phyloP scores from a whole-genome alignment of 1,140 invertebrate species.

The Drosophila watanabei region DNA sequence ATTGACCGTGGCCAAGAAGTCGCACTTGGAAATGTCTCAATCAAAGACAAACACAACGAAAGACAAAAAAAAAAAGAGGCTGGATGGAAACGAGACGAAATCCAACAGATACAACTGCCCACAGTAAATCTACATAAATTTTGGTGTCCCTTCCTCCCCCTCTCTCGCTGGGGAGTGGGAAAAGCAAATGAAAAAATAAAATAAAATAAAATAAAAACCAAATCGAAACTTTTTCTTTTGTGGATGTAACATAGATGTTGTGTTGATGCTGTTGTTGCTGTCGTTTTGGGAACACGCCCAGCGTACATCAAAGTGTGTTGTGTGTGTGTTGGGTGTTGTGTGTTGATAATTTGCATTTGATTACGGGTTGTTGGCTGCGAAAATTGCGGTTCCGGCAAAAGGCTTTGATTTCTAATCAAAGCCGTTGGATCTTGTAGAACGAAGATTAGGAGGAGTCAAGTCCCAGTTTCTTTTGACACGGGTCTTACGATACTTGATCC shows the following conservation, averaged over 20 bases:
- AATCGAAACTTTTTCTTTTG: conserved; percentile 77
- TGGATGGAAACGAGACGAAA: conserved; percentile 12
- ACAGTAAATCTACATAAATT: conserved; percentile 79
- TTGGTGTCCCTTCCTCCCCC: conserved; percentile 17
- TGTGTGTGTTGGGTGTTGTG: conserved; percentile 16
- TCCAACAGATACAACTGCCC: conserved; percentile 55
- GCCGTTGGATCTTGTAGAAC: conserved; percentile 64
- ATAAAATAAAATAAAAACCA: conserved; percentile 34
- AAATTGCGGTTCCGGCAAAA: conserved; percentile 75
- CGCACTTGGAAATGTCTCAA: conserved; percentile 80
- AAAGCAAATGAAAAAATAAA: conserved; percentile 39
- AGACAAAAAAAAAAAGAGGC: conserved; percentile 8
- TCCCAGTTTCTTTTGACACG: conserved; percentile 50
- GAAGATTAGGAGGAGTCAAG: conserved; percentile 50
- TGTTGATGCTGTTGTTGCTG: conserved; percentile 26
- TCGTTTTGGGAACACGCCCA: conserved; percentile 57
- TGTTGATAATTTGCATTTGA: conserved; percentile 82
- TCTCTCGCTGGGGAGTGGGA: neutral
- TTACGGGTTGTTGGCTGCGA: conserved; percentile 70
- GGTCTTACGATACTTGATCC: conserved; percentile 73
- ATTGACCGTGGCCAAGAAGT: conserved; percentile 80
- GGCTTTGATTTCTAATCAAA: conserved; percentile 76
- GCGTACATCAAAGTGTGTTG: conserved; percentile 24
- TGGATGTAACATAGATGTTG: conserved; percentile 18
- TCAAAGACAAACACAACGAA: conserved; percentile 39